Percentiles rank a stretch among this genome's conserved stretches.
Evolutionary conservation across 2,113 vertebrate genomes (phyloP).

Genomic region (Megaceryle maxima): DNA sequence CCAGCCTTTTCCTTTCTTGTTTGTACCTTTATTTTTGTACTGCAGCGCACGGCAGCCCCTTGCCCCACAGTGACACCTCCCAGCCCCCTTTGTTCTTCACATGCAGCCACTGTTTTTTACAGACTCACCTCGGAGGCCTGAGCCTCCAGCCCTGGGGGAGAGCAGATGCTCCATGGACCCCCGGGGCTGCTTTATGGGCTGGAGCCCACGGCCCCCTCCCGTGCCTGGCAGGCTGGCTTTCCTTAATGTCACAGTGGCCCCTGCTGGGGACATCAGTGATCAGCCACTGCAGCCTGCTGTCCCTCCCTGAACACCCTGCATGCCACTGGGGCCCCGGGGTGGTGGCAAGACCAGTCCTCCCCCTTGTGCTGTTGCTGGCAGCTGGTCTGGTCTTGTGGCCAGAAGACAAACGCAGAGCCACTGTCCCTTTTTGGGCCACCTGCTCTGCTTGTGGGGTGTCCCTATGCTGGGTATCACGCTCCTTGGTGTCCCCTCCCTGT

Average conservation of each 20-base stretch:
- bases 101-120: background rate
- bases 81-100: background rate
- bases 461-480: background rate
- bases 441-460: background rate
- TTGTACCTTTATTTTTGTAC: constrained; percentile 78
- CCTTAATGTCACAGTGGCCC: constrained; percentile 48
- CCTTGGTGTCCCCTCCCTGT: background rate
- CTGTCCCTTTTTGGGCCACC: background rate
- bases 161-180: background rate
- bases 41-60: background rate
- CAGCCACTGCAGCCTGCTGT: background rate
- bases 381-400: background rate
- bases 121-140: background rate
- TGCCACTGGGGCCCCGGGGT: background rate
- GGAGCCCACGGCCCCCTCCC: background rate
- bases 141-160: background rate
- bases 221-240: background rate
- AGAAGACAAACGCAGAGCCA: background rate
- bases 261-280: constrained; percentile 46
- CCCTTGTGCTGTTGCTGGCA: background rate
- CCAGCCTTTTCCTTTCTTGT: constrained; percentile 65
- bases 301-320: background rate
- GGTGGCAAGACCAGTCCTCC: background rate
- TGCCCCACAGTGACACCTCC: background rate
- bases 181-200: background rate